phyloP scores from a whole-genome alignment of 2,797 vertebrate genomes.

The Acanthopagrus latus region DNA sequence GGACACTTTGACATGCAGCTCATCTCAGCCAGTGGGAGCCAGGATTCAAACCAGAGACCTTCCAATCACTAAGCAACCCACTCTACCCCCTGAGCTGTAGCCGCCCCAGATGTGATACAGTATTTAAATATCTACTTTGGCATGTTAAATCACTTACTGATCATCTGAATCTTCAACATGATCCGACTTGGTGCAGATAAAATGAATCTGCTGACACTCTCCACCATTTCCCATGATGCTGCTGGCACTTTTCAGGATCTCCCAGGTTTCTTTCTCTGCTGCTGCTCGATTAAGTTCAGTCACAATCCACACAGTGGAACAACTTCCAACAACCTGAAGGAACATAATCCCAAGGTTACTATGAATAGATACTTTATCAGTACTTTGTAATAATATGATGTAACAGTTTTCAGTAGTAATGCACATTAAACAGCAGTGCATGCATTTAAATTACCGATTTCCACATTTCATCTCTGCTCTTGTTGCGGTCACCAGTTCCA shows the following conservation, averaged over 20 bases:
- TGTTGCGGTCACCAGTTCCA: conserved; percentile 77
- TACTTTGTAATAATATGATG: neutral
- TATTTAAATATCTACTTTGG: neutral
- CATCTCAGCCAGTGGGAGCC: too few species aligned
- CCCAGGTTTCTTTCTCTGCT: conserved; percentile 55
- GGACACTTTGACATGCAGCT: too few species aligned
- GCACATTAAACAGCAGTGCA: neutral
- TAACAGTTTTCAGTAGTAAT: neutral
- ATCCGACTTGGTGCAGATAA: conserved; percentile 72
- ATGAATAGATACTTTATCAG: neutral
- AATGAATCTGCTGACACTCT: conserved; percentile 26
- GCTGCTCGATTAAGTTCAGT: conserved; percentile 44
- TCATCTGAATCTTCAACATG: fast-evolving
- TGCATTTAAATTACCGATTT: conserved; percentile 58
- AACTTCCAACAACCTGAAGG: conserved; percentile 54
- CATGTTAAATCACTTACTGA: conserved; percentile 25
- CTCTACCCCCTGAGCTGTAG: too few species aligned
- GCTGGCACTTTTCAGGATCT: conserved; percentile 43
- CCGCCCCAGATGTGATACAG: too few species aligned
- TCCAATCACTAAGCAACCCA: too few species aligned
- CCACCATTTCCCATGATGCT: neutral
- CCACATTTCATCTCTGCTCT: conserved; percentile 74
- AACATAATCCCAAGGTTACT: neutral
- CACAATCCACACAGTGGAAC: conserved; percentile 68
- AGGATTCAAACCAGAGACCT: too few species aligned